Percentiles rank a stretch among this genome's conserved stretches.
These are phyloP conservation scores for Triplophysa rosa DNA, from an alignment of 2,113 vertebrate genomes.

Conservation along the genomic window DNA sequence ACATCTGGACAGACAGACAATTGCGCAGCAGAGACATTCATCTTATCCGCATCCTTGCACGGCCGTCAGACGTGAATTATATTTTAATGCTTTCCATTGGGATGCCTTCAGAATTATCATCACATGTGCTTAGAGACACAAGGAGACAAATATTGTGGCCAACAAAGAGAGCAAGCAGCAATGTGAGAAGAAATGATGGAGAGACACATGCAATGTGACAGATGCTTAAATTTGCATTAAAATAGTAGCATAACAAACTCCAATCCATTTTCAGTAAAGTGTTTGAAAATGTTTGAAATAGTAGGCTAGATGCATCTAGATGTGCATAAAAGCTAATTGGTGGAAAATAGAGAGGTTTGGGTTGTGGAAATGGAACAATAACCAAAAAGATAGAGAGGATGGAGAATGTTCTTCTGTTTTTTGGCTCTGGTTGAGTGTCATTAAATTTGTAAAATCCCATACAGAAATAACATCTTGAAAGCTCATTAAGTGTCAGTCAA, in stretches of 20 bases:
- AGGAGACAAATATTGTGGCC: slow-evolving; percentile 33
- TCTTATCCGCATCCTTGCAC: slow-evolving; percentile 52
- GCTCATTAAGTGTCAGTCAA: slow-evolving; percentile 57
- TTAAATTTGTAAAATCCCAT: slow-evolving; percentile 55
- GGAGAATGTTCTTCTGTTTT: slow-evolving; percentile 6
- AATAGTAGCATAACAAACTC: background rate
- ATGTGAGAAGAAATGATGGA: slow-evolving; percentile 15
- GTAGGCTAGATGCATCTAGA: too few species aligned
- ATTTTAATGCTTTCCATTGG: slow-evolving; percentile 50
- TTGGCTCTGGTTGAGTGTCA: slow-evolving; percentile 42
- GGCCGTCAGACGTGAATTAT: slow-evolving; percentile 52
- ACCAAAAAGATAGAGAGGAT: slow-evolving; percentile 19
- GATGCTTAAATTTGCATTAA: slow-evolving; percentile 21
- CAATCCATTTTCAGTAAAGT: background rate
- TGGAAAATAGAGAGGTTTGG: background rate
- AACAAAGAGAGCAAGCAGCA: slow-evolving; percentile 16
- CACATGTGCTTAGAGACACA: slow-evolving; percentile 42
- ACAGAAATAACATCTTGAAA: slow-evolving; percentile 68
- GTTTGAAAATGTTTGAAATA: background rate
- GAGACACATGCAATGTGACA: slow-evolving; percentile 20
- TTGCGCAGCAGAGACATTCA: slow-evolving; percentile 47
- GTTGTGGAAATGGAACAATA: background rate
- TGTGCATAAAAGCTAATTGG: background rate
- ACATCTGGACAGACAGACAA: slow-evolving; percentile 48
- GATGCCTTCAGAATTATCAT: slow-evolving; percentile 32